These are phyloP conservation scores for Spinus pinus DNA, from an alignment of 2,797 vertebrate species.

Conservation along the genomic window DNA sequence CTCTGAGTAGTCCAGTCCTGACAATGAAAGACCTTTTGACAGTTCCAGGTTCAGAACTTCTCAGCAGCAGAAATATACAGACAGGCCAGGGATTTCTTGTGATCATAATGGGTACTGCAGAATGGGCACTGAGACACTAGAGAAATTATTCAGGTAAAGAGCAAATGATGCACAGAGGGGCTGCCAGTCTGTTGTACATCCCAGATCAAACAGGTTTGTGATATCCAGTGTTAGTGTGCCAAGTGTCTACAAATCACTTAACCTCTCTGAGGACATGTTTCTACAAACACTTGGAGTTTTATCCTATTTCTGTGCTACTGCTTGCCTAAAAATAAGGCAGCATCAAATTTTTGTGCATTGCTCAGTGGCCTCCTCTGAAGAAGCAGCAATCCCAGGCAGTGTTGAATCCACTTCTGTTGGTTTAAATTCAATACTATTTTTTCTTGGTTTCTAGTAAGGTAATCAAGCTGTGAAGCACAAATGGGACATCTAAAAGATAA, in stretches of 20 bases:
- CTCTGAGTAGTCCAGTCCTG: not conserved
- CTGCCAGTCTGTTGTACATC: conserved; percentile 69
- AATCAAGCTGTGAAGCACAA: conserved; percentile 83
- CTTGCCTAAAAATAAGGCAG: conserved; percentile 76
- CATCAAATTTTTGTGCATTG: conserved; percentile 65
- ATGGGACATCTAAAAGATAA: conserved; percentile 70
- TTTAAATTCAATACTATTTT: conserved; percentile 26
- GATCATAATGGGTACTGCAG: conserved; percentile 73
- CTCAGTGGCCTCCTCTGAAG: conserved; percentile 69
- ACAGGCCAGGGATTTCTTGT: conserved; percentile 54
- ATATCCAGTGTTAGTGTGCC: conserved; percentile 67
- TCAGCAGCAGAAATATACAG: conserved; percentile 50
- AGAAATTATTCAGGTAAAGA: conserved; percentile 6
- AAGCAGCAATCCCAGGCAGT: conserved; percentile 64
- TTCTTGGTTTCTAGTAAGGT: conserved; percentile 64
- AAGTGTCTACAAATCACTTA: conserved; percentile 71
- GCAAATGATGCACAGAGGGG: conserved; percentile 32
- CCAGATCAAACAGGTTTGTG: conserved; percentile 73
- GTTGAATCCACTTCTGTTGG: conserved; percentile 74
- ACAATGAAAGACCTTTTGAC: not conserved
- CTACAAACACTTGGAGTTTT: conserved; percentile 73
- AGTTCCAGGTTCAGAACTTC: not conserved
- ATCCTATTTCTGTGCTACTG: conserved; percentile 40
- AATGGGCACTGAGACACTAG: conserved; percentile 34
- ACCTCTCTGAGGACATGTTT: conserved; percentile 75